Conservation (phyloP, 1,140 invertebrate species). For the Metopolophium dirhodum region DNA sequence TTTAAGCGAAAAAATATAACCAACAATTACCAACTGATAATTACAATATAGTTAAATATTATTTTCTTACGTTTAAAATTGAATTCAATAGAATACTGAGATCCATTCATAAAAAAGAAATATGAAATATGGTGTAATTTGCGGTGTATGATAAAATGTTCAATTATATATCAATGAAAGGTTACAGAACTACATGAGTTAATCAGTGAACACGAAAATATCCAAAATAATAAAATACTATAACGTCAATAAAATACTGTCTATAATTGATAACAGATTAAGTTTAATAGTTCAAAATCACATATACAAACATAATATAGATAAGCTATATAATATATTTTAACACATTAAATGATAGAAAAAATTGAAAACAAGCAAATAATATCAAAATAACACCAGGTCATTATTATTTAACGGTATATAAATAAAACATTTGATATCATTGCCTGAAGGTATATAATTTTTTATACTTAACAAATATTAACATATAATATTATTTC, state of each 20-base stretch:
- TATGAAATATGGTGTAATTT: neutral
- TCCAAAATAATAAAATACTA: neutral
- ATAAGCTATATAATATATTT: neutral
- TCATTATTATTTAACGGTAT: neutral
- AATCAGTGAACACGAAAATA: neutral
- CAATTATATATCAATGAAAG: neutral
- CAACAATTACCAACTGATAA: neutral
- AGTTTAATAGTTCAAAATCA: neutral
- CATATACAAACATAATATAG: neutral
- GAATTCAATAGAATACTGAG: neutral
- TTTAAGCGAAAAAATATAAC: neutral
- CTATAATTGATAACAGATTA: neutral
- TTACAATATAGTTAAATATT: neutral
- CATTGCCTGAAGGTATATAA: too few species aligned
- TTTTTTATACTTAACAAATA: too few species aligned
- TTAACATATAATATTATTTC: too few species aligned
- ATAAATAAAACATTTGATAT: neutral
- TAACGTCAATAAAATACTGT: neutral
- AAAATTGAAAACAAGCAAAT: neutral
- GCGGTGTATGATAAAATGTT: neutral
- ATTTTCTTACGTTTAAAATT: neutral
- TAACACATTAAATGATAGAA: neutral
- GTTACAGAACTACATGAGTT: neutral
- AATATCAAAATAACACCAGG: neutral
- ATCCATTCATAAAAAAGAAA: slow-evolving; percentile 18